Evolutionary conservation across 2,113 vertebrate species (phyloP), one percentile per base, ranked within the genome.

Genomic region (Callipepla squamata): DNA sequence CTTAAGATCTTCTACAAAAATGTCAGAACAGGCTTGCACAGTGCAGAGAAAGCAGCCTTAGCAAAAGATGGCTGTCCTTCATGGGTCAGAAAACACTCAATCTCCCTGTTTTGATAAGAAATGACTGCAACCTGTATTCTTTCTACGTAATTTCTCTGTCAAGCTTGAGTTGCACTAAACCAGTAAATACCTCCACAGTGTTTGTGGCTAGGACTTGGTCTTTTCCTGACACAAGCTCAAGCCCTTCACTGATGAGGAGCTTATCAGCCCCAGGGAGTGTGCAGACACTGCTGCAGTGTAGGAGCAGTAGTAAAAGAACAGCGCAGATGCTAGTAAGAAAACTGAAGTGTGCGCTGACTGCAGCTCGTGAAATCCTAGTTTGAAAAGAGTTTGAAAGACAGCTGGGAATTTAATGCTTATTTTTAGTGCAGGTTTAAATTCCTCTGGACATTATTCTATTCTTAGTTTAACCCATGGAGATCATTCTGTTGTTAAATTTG

Each of bases 361-460:
- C 40, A 80, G 80, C 51, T 93, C n/a, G 9, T 53, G 16, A 91
- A 82, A 62, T 79, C 63, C 26, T 45, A 40, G 21, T 69, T 92
- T 80, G 67, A 77, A 74, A 58, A 79, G 55, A 76, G 9, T 76
- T 75, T 91, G 44, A 85, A 87, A 91, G 81, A 89, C 85, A 95
- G 72, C 75, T 91, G 72, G 81, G 92, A 89, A 91, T 92, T 75
- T 34, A 58, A 30, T 42, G 21, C 16, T 61, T 92, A 80, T 91
- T 96, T 95, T 95, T 92, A 94, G 78, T 59, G 61, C 51, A 95
- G 75, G 85, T 95, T 79, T 82, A 94, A 92, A 87, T 95, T 94
- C 70, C 78, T 89, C 38, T 58, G 72, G 81, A 68, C 72, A 16
- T 82, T 92, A 53, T 73, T 95, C 87, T 95, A 7, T 73, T 91